Evolutionary conservation across 1,140 invertebrate species (phyloP).

Genomic region (Polyergus mexicanus): DNA sequence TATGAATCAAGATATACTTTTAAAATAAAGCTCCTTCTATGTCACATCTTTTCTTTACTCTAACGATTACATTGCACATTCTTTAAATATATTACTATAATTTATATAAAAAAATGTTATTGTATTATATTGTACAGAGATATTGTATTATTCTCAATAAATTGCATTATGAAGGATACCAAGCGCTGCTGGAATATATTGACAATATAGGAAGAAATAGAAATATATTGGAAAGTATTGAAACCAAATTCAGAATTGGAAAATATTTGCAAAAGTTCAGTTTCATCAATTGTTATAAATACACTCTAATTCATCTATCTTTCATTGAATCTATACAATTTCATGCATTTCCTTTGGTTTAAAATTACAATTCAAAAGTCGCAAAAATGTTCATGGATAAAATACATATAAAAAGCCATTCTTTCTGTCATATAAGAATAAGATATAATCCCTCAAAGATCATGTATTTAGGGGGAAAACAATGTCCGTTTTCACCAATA

Average conservation of each 20-base stretch:
- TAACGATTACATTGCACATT: not conserved
- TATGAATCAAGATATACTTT: slow-evolving; percentile 1
- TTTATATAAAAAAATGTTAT: slow-evolving; percentile 13
- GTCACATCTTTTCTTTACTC: not conserved
- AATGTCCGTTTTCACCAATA: slow-evolving; percentile 35
- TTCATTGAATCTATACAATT: not conserved
- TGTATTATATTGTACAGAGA: too few species aligned
- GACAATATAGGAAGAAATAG: not conserved
- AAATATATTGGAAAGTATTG: slow-evolving; percentile 15
- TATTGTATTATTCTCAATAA: slow-evolving; percentile 28
- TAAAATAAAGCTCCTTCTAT: slow-evolving; percentile 1
- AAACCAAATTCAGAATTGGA: not conserved
- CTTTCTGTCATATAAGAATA: slow-evolving; percentile 17
- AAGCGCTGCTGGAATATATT: not conserved
- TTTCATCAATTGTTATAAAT: not conserved
- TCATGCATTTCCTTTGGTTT: slow-evolving; percentile 41
- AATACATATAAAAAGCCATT: slow-evolving; percentile 49
- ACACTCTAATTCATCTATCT: not conserved
- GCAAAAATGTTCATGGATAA: slow-evolving; percentile 29
- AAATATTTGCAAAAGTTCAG: slow-evolving; percentile 7
- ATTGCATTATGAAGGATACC: not conserved
- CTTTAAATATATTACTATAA: slow-evolving; percentile 8
- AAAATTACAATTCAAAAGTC: not conserved
- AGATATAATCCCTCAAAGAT: slow-evolving; percentile 12
- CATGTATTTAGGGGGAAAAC: not conserved